Conservation (phyloP, 2,113 vertebrate genomes). For the Lophura nycthemera region DNA sequence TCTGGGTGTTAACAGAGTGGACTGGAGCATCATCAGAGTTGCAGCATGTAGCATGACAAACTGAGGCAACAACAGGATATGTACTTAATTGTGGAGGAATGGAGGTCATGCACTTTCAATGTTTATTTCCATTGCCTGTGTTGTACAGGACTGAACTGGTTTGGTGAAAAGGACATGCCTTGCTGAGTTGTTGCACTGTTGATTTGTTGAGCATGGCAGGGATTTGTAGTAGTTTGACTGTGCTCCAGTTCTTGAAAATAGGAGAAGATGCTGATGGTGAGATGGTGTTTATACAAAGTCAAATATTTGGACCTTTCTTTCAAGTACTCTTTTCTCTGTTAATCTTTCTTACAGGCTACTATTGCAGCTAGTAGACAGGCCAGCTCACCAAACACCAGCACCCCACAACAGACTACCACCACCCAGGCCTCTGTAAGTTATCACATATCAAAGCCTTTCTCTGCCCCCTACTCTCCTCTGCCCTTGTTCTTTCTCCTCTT, state of each 20-base stretch:
- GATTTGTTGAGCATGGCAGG: background rate
- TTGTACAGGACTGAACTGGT: background rate
- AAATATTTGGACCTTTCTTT: background rate
- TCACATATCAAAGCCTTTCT: background rate
- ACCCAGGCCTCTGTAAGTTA: slow-evolving; percentile 85
- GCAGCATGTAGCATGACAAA: background rate
- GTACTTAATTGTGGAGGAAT: background rate
- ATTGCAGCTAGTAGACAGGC: slow-evolving; percentile 96
- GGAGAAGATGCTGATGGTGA: background rate
- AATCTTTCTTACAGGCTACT: slow-evolving; percentile 83
- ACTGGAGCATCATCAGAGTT: background rate
- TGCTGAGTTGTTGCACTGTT: background rate
- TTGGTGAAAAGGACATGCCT: background rate
- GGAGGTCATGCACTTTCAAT: background rate
- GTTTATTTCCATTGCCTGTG: background rate
- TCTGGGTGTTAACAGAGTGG: background rate
- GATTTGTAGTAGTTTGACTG: background rate
- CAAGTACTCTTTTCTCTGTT: background rate
- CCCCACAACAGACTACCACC: slow-evolving; percentile 86
- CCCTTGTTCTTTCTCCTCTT: background rate
- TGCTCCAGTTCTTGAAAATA: background rate
- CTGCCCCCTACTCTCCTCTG: rapidly evolving
- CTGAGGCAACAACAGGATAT: background rate
- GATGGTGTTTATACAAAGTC: background rate
- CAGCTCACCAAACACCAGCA: slow-evolving; percentile 88